Evolutionary conservation across 2,113 vertebrate species (phyloP).

Genomic region (Dasypus novemcinctus): DNA sequence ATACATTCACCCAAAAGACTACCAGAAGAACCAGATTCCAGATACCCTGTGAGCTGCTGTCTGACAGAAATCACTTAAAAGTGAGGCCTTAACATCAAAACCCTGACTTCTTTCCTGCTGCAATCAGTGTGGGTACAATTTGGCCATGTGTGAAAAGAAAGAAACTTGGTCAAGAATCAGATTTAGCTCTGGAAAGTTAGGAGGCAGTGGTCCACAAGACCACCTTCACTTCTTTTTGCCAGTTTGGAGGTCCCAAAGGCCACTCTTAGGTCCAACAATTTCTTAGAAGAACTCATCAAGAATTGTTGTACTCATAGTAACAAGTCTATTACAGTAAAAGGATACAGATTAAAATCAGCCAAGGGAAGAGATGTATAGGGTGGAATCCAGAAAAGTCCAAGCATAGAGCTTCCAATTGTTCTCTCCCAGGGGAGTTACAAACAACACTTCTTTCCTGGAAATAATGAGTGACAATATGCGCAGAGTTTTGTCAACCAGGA

Average conservation of each 20-base stretch:
- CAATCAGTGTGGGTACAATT: not conserved
- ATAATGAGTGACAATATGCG: not conserved
- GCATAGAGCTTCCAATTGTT: not conserved
- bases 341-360: not conserved
- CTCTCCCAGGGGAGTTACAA: not conserved
- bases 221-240: not conserved
- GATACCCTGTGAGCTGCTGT: not conserved
- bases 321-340: not conserved
- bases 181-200: not conserved
- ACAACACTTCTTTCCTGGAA: not conserved
- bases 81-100: not conserved
- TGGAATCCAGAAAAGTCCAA: not conserved
- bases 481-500: not conserved
- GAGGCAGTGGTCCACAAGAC: not conserved
- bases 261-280: too few relatives aligned
- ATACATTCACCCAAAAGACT: not conserved
- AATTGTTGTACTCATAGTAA: not conserved
- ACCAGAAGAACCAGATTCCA: not conserved
- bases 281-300: not conserved
- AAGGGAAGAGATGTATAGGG: not conserved
- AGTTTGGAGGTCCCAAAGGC: not conserved
- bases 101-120: not conserved
- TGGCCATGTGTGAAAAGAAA: not conserved
- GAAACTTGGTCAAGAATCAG: not conserved
- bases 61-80: not conserved